Base-by-base conservation (phyloP, 2,113 vertebrate species). In the Alaudala cheleensis region DNA sequence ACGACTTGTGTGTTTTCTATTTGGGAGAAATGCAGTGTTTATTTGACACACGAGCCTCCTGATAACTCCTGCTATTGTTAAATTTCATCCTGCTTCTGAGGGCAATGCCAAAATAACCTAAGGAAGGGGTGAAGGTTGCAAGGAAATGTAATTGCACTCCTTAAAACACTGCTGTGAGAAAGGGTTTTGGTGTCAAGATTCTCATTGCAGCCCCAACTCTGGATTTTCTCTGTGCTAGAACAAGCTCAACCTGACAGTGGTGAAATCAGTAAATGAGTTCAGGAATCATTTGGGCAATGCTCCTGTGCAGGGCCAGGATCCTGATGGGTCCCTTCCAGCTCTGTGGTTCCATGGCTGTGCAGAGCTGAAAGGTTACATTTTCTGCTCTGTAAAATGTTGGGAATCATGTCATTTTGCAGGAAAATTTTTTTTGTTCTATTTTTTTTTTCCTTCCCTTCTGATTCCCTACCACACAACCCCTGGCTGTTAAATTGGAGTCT, bases 21-120 rank as follows among this genome's bases (percentile, higher is more conserved):
- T 97, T 93, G 88, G 77, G n/a, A 78, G 67, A 93, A 86, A 49
- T 28, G 31, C 16, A 54, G 91, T 31, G 56, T 93, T 90, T 95
- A 72, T 95, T 95, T 17, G 40, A 79, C 51, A 42, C n/a, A 34
- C 10, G 18, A 82, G 62, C 79, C 39, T 96, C 64, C 90, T 60
- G 91, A 82, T 94, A 94, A 87, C 83, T 86, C 72, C 72, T 13
- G 31, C 83, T 51, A 16, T 58, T 78, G 76, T 60, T 88, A 58
- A 88, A 88, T 62, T 72, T 81, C 15, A 20, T 70, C 58, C 53
- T 7, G 23, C 58, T 90, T 58, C 79, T 33, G 44, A 0, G 0
- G 56, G 51, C 42, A 42, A 42, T 44, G 10, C 2, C 4, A 33
- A 19, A 37, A 58, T 40, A 40, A 65, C 15, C 33, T 62, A 8